Evolutionary conservation across 2,888 invertebrate species (phyloP).

Genomic region (Plusia festucae): DNA sequence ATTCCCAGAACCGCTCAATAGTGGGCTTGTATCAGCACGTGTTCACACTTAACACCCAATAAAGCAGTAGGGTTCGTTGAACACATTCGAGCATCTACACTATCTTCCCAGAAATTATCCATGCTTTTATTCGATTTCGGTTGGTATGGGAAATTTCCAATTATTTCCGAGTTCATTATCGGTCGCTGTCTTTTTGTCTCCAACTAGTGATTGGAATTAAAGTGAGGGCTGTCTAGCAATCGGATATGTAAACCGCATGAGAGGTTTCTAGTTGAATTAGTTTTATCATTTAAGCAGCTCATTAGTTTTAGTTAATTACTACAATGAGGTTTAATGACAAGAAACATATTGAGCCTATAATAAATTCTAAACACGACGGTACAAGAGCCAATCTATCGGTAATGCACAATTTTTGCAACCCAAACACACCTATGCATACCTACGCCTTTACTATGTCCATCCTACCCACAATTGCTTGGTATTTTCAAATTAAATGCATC

Average conservation of each 20-base stretch:
- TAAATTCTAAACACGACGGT: no score
- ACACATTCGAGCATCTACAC: constrained; percentile 31
- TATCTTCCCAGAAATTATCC: constrained; percentile 33
- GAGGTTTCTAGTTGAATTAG: constrained; percentile 1
- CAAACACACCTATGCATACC: neutral
- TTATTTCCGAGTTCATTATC: neutral
- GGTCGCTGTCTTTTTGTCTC: constrained; percentile 1
- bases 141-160: neutral
- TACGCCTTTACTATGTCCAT: neutral
- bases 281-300: neutral
- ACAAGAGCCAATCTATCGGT: neutral
- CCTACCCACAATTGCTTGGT: neutral
- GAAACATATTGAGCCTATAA: neutral
- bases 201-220: neutral
- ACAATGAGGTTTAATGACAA: neutral
- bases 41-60: constrained; percentile 44
- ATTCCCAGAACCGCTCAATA: constrained; percentile 35
- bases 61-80: constrained; percentile 23
- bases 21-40: constrained; percentile 29
- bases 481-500: neutral
- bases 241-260: neutral
- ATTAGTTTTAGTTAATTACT: neutral
- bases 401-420: neutral
- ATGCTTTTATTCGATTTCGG: constrained; percentile 2
- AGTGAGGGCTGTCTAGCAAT: neutral